Conservation (phyloP, 1,140 invertebrate species). For the Nebria ingens region DNA sequence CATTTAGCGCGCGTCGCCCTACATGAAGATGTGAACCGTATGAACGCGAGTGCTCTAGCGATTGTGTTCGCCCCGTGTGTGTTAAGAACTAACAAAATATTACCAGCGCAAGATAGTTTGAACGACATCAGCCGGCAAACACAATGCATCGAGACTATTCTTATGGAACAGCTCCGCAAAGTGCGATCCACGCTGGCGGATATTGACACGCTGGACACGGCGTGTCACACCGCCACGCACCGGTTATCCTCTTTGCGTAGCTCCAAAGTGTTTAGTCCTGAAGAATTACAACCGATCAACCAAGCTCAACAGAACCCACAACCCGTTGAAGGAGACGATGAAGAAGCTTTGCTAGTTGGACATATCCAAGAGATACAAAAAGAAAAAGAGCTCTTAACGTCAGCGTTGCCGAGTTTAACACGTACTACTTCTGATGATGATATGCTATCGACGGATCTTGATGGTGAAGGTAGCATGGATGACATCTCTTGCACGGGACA, state of each 20-base stretch:
- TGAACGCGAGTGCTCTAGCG: conserved; percentile 83
- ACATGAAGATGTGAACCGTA: conserved; percentile 81
- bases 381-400: conserved; percentile 72
- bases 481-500: conserved; percentile 35
- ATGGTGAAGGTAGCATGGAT: conserved; percentile 56
- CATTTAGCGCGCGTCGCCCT: conserved; percentile 82
- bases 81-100: conserved; percentile 69
- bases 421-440: conserved; percentile 78
- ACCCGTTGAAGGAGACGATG: conserved; percentile 40
- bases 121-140: conserved; percentile 70
- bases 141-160: conserved; percentile 79
- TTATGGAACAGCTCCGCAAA: conserved; percentile 63
- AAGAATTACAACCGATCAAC: conserved; percentile 42
- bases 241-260: conserved; percentile 61
- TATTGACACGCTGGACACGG: conserved; percentile 78
- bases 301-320: conserved; percentile 27
- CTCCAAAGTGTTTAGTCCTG: conserved; percentile 58
- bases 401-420: conserved; percentile 63
- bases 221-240: conserved; percentile 64
- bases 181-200: conserved; percentile 72
- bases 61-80: conserved; percentile 95
- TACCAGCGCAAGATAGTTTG: conserved; percentile 83
- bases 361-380: conserved; percentile 67
- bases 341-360: conserved; percentile 56
- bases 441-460: conserved; percentile 59